Percentiles rank a stretch among this genome's conserved stretches.
These are phyloP conservation scores for Triplophysa dalaica DNA, from an alignment of 2,113 vertebrate species.

Conservation along the genomic window DNA sequence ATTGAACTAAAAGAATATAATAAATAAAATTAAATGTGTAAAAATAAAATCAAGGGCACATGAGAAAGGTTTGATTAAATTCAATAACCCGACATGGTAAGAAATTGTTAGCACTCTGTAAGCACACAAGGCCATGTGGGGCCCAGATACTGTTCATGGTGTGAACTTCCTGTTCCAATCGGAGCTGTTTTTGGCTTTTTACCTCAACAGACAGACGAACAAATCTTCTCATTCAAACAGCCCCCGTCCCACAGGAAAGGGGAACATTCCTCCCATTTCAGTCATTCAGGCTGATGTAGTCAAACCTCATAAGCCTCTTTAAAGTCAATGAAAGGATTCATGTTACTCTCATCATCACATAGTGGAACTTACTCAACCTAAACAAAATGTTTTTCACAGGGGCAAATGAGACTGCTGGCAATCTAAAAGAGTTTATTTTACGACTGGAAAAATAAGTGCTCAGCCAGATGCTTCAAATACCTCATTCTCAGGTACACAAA, in stretches of 20 bases:
- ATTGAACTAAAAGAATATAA: neutral
- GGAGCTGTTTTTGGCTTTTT: slow-evolving; percentile 34
- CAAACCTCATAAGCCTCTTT: slow-evolving; percentile 48
- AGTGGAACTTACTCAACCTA: neutral
- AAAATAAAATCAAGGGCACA: neutral
- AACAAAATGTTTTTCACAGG: neutral
- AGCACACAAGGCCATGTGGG: slow-evolving; percentile 20
- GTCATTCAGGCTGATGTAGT: slow-evolving; percentile 50
- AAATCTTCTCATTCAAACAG: slow-evolving; percentile 49
- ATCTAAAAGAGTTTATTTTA: neutral
- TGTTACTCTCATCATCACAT: slow-evolving; percentile 36
- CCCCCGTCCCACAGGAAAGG: slow-evolving; percentile 74
- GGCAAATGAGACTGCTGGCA: neutral
- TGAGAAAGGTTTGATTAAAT: slow-evolving; percentile 47
- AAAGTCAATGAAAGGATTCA: slow-evolving; percentile 57
- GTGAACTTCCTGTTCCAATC: slow-evolving; percentile 60
- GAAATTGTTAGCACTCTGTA: neutral
- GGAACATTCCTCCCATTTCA: slow-evolving; percentile 76
- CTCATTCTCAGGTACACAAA: neutral
- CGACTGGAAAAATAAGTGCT: neutral
- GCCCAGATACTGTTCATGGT: slow-evolving; percentile 45
- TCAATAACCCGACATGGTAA: slow-evolving; percentile 54
- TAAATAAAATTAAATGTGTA: neutral
- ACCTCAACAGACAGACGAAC: slow-evolving; percentile 33
- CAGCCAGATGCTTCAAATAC: neutral